These are phyloP conservation scores for Gonatopus flavifemur DNA, from an alignment of 1,140 invertebrate species.

Conservation along the genomic window DNA sequence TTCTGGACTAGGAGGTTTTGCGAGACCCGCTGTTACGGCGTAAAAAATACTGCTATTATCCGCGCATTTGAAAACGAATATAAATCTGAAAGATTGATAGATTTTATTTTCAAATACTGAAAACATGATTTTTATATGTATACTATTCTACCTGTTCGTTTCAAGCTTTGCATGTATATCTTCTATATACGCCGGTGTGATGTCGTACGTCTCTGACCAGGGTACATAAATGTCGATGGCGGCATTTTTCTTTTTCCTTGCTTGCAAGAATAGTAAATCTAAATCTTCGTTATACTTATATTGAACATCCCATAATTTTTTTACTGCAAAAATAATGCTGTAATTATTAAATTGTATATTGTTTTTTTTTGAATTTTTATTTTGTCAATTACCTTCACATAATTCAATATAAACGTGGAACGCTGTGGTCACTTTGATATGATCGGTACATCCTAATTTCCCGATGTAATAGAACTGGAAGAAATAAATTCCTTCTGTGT, in stretches of 20 bases:
- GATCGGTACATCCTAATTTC: slow-evolving; percentile 51
- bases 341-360: slow-evolving; percentile 1
- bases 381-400: slow-evolving; percentile 48
- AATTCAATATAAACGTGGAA: slow-evolving; percentile 55
- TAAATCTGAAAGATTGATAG: slow-evolving; percentile 37
- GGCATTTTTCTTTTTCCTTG: slow-evolving; percentile 35
- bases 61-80: slow-evolving; percentile 49
- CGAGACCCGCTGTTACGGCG: slow-evolving; percentile 41
- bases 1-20: slow-evolving; percentile 45
- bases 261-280: slow-evolving; percentile 48
- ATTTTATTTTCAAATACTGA: neutral
- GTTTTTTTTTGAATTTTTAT: neutral
- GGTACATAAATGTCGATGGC: slow-evolving; percentile 45
- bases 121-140: slow-evolving; percentile 1
- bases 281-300: slow-evolving; percentile 45
- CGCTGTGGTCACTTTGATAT: slow-evolving; percentile 46
- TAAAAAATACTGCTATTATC: slow-evolving; percentile 51
- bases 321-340: slow-evolving; percentile 26
- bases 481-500: slow-evolving; percentile 14
- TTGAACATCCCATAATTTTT: slow-evolving; percentile 44
- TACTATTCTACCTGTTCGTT: slow-evolving; percentile 18
- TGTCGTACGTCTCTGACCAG: slow-evolving; percentile 34
- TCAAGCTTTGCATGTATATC: slow-evolving; percentile 41
- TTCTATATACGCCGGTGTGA: slow-evolving; percentile 47
- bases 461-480: slow-evolving; percentile 54